Base-by-base conservation (phyloP, 2,888 invertebrate species). In the Hirtodrosophila histrioides region DNA sequence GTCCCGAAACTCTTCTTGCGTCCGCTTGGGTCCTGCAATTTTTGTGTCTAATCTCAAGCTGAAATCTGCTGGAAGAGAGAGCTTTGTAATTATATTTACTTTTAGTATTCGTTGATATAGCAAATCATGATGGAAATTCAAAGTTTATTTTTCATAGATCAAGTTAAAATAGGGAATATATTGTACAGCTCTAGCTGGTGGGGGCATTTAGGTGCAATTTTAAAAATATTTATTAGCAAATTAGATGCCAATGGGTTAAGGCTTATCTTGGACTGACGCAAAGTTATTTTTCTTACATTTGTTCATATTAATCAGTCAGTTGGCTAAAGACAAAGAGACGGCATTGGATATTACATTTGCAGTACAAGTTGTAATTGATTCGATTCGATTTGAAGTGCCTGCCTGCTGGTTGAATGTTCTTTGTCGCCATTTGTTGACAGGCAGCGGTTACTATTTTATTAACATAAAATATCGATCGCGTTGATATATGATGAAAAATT, bases 361-460 rank as follows among this genome's bases (percentile, higher is more conserved):
- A 36, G 39, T 35, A 71, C 72, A 63, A 64, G 66, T 33, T 74
- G 62, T 76, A 82, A 80, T 71, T 69, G 74, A 78, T 65, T 72
- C 64, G 65, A 67, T 67, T 57, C 46, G 69, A 69, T 68, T 62
- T 56, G 51, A 69, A 69, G 51, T 80, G 74, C 62, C 74, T 44
- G 75, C 50, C 70, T 37, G 58, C 43, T 37, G 54, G 39, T 49
- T 64, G 61, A 55, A 45, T 86, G 86, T 65, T 67, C 68, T 57
- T 50, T 50, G 86, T 83, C 84, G 86, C 80, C 69, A 78, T 53
- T 55, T 37, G 73, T 43, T 82, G 88, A 82, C 79, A 77, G 77
- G 9, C 69, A 45, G 31, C 66, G 53, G 58, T 75, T 75, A 71
- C 76, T 72, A 69, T 78, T 79, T 70, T 64, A 85, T 85, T 79